Evolutionary conservation across 2,888 invertebrate species (phyloP), one percentile per base, ranked within the genome.

Genomic region (Eueremaeus valkanovi): DNA sequence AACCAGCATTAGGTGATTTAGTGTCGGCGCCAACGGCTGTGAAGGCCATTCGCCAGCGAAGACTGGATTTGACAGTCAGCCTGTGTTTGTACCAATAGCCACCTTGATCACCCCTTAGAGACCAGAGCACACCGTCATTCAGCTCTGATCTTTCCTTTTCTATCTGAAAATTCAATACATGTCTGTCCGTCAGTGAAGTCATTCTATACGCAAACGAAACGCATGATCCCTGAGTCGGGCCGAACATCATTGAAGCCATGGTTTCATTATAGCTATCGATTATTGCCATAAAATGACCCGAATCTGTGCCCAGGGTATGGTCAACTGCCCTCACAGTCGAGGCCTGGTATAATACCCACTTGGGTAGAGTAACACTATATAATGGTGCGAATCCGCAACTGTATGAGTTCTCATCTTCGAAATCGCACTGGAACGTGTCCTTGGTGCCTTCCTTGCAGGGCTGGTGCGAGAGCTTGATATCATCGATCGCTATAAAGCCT

Each of bases 131-230:
- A 75, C 76, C 6, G 73, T 49, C 36, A 76, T 76, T 0, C 73
- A 31, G 9, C 24, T 3, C 1, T 3, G 21, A 55, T 21, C 9
- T 8, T 76, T 24, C 51, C n/a, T 70, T 73, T n/a, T 75, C 75
- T 3, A 76, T 73, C 33, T 76, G 74, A 49, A 76, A 73, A 36
- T 36, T 24, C 31, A 68, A 21, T 36, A 5, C 18, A 8, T 68
- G n/a, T 2, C 18, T 33, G 11, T 3, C 24, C 3, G 3, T 27
- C 1, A 55, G 55, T 21, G 21, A n/a, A 27, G 3, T 21, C 45
- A 78, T 74, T 70, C 76, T 76, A 33, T 78, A 78, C 27, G 75
- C 77, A 73, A 78, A 78, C 1, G 73, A 73, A 16, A 78, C 74
- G 24, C 78, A 78, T 24, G 72, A 75, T 1, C 72, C 63, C 6